Conservation (phyloP, 1,140 invertebrate genomes). For the Euglossa dilemma region DNA sequence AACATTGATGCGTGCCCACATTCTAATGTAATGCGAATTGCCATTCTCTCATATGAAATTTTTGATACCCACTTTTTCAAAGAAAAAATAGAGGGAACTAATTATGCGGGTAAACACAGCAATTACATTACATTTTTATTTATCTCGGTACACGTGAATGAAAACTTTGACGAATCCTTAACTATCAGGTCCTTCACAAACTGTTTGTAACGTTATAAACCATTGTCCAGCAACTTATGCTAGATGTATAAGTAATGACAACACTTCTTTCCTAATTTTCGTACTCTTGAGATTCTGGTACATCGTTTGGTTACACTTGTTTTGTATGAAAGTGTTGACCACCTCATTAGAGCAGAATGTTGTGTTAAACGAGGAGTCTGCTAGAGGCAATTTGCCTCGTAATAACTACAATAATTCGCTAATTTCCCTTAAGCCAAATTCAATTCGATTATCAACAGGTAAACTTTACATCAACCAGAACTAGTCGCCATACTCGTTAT, state of each 20-base stretch:
- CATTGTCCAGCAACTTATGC: conserved; percentile 44
- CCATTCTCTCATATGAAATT: conserved; percentile 82
- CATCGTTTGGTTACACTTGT: conserved; percentile 55
- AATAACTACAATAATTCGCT: not conserved
- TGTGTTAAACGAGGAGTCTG: conserved; percentile 15
- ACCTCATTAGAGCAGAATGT: conserved; percentile 25
- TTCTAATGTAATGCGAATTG: conserved; percentile 93
- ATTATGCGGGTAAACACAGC: conserved; percentile 29
- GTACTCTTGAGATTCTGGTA: conserved; percentile 45
- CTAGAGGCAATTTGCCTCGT: not conserved
- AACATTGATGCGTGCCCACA: conserved; percentile 94
- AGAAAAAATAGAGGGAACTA: conserved; percentile 27
- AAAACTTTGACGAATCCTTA: conserved; percentile 13
- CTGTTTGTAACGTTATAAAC: not conserved
- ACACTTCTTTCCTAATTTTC: conserved; percentile 50
- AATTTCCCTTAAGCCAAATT: conserved; percentile 30
- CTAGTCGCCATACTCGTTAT: conserved; percentile 66
- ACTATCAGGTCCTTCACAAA: conserved; percentile 10
- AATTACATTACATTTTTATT: conserved; percentile 57
- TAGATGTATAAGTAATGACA: conserved; percentile 53
- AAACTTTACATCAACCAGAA: conserved; percentile 62
- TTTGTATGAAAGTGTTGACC: conserved; percentile 67
- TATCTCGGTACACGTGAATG: conserved; percentile 42
- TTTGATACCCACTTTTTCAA: conserved; percentile 36
- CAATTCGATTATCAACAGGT: conserved; percentile 70